Evolutionary conservation across 1,140 invertebrate genomes (phyloP), one percentile per base, ranked within the genome.

Genomic region (Centruroides sculpturatus): DNA sequence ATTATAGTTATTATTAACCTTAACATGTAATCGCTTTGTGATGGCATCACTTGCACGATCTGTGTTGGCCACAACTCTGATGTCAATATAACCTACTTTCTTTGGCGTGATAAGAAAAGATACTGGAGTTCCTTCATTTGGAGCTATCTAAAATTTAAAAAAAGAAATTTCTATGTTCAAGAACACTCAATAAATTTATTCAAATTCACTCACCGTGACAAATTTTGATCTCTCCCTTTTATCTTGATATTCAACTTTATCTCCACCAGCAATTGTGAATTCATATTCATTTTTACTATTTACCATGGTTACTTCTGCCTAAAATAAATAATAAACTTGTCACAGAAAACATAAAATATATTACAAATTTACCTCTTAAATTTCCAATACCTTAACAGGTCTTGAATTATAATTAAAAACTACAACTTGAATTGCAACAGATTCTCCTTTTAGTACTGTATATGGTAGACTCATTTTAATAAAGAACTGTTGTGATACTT

Each of bases 391-490:
- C 65, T 73, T 67, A 2, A 92, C 75, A 68, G 91, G 85, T 54
- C 82, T 83, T 11, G 83, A 80, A 69, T 90, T 77, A 68, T 95
- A 92, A 75, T 97, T 99, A 73, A 92, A 92, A 6, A 99, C 83
- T 34, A 94, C 84, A 34, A 92, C 86, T 59, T 96, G 86, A 61
- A 97, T 80, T 0, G 87, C 85, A 52, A 98, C 78, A 46, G 87
- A 83, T 78, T 99, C 96, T 62, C 92, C 94, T 57, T 85, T 80
- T 62, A 91, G 86, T 2, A 99, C 83, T 0, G 85, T 85, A 68
- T 92, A 91, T 0, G 96, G 95, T 9, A 98, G 75, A 69, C 89
- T 84, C 23, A 92, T 72, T 3, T 82, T 83, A 46, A 94, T 78
- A 69, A 92, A 92, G 75, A 96, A 94, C 7, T 86, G 85, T 67